Conservation (phyloP, 2,888 invertebrate genomes). For the Sylvicola cinctus region DNA sequence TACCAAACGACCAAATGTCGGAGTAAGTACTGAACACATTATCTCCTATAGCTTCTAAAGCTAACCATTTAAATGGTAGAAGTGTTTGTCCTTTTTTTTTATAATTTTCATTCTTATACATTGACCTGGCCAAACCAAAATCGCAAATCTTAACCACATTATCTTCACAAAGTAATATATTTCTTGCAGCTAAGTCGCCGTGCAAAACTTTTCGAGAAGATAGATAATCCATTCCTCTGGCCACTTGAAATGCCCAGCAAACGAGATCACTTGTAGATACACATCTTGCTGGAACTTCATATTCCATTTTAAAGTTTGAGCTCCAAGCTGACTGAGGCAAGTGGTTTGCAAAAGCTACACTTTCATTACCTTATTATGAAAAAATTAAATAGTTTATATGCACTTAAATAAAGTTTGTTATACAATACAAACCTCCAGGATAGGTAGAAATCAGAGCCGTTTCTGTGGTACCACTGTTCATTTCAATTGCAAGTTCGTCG, state of each 20-base stretch:
- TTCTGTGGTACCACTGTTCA: slow-evolving; percentile 23
- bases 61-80: slow-evolving; percentile 92
- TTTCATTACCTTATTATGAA: slow-evolving; percentile 18
- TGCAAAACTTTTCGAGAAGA: slow-evolving; percentile 79
- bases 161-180: slow-evolving; percentile 70
- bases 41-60: slow-evolving; percentile 81
- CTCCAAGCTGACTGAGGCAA: slow-evolving; percentile 57
- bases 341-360: slow-evolving; percentile 30
- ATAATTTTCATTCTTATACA: slow-evolving; percentile 78
- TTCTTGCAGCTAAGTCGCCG: slow-evolving; percentile 78
- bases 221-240: slow-evolving; percentile 83
- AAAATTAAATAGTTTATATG: neutral
- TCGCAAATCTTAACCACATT: slow-evolving; percentile 93
- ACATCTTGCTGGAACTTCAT: slow-evolving; percentile 40
- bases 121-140: slow-evolving; percentile 82
- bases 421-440: slow-evolving; percentile 17
- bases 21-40: slow-evolving; percentile 84
- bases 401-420: neutral
- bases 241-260: slow-evolving; percentile 81
- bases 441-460: slow-evolving; percentile 21
- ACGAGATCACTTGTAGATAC: slow-evolving; percentile 67
- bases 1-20: slow-evolving; percentile 86
- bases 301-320: slow-evolving; percentile 59
- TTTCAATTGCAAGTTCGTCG: slow-evolving; percentile 15
- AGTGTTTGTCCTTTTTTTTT: slow-evolving; percentile 72